These are phyloP conservation scores for Hololepta plana DNA, from an alignment of 2,888 invertebrate genomes.

Conservation along the genomic window DNA sequence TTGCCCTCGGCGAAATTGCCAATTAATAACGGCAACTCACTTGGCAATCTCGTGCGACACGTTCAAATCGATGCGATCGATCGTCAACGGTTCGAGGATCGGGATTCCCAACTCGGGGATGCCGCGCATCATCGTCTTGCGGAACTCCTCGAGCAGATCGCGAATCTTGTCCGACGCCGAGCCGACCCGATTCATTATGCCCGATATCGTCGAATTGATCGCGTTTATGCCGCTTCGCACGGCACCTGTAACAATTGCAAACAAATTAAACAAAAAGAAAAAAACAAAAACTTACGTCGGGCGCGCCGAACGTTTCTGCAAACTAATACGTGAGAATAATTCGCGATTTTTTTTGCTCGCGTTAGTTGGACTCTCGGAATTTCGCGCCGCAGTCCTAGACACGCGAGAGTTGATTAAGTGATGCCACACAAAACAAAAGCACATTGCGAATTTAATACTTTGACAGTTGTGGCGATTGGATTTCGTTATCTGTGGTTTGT, in stretches of 20 bases:
- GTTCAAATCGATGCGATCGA: constrained; percentile 24
- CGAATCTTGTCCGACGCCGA: constrained; percentile 22
- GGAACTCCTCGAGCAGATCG: constrained; percentile 22
- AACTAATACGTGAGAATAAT: no score
- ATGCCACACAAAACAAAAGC: no score
- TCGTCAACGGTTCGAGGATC: constrained; percentile 24
- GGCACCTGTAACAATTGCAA: constrained; percentile 19
- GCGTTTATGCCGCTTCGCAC: constrained; percentile 22
- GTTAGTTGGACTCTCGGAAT: no score
- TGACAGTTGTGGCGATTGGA: no score
- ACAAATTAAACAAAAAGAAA: no score
- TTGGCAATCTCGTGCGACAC: constrained; percentile 22
- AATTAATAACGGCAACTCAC: constrained; percentile 13
- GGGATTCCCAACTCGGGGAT: constrained; percentile 27
- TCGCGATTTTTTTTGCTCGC: no score
- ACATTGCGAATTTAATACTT: no score
- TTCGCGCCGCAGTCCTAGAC: no score
- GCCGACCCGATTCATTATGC: constrained; percentile 21
- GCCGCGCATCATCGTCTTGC: constrained; percentile 21
- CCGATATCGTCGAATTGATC: constrained; percentile 19
- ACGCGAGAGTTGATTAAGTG: no score
- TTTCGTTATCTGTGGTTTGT: no score
- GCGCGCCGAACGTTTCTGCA: no score
- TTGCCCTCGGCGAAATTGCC: not conserved
- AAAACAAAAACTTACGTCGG: no score